Base-by-base conservation (phyloP, 2,888 invertebrate genomes). In the Philaethria dido region DNA sequence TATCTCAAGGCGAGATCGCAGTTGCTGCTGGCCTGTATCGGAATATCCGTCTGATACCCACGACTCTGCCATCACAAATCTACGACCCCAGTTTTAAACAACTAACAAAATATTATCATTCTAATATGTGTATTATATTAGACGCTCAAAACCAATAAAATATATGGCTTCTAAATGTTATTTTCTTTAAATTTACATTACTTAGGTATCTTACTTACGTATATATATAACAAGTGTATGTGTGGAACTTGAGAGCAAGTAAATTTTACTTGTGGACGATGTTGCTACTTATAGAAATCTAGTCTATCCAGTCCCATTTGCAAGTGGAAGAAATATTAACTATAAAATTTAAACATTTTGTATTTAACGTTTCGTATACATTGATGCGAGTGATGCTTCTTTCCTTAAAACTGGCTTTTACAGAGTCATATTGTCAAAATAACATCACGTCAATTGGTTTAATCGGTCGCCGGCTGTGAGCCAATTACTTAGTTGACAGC, bases 401-500 rank as follows among this genome's bases (percentile, higher is more conserved):
- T 73, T 71, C 69, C 67, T 62, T 64, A 59, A 67, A 69, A 68
- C 55, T 61, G 61, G 63, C 61, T 68, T 29, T 65, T 48, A 52
- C 64, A 50, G 61, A 64, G 79, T 81, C 81, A 81, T 88, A 84
- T 89, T 89, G 90, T 90, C 91, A 91, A 92, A 92, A 92, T 90
- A 91, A 87, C 87, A 83, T 87, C 83, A 87, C 77, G 86, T 82
- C 91, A 90, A 92, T 92, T 92, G 88, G 84, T 82, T 81, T 92
- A 92, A 92, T 92, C 85, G 87, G 85, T 78, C 82, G 83, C 88
- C 89, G 87, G 85, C 91, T 88, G 89, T 79, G 87, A 85, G 85
- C 80, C 92, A 92, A 92, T 92, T 92, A 92, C 86, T 88, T 88
- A 92, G 82, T 92, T 90, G 87, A 85, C 88, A 88, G 88, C 86